A percentile compares a stretch with the other conserved stretches of the same genome.
Conservation (phyloP, 1,140 invertebrate species). For the Heliothis virescens region DNA sequence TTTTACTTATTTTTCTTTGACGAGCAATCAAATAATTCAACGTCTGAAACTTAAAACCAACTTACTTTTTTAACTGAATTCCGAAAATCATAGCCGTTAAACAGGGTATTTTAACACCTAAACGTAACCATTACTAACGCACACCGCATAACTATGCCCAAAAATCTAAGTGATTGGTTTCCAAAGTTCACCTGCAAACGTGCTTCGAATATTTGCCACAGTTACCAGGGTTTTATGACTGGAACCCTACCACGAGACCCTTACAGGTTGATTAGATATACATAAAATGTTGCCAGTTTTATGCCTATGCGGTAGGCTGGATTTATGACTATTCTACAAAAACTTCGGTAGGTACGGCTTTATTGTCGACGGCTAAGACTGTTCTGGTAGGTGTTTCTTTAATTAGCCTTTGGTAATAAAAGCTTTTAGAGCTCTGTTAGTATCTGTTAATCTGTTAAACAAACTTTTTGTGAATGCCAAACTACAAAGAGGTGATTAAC, state of each 20-base stretch:
- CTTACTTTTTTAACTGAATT: background rate
- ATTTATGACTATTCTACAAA: constrained; percentile 18
- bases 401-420: background rate
- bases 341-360: background rate
- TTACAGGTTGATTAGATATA: constrained; percentile 20
- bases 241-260: background rate
- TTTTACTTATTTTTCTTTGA: no score
- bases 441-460: background rate
- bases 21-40: no score
- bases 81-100: background rate
- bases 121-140: background rate
- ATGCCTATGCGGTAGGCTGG: constrained; percentile 29
- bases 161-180: constrained; percentile 43
- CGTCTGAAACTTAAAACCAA: background rate
- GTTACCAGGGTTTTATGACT: constrained; percentile 13
- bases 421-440: constrained; percentile 5
- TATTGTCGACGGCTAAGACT: background rate
- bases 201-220: constrained; percentile 31
- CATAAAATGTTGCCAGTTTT: constrained; percentile 26
- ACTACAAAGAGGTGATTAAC: no score
- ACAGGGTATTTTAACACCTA: background rate
- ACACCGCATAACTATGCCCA: background rate
- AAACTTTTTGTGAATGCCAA: background rate
- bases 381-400: constrained; percentile 10
- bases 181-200: background rate